These are phyloP conservation scores for Phymorhynchus buccinoides DNA, from an alignment of 1,140 invertebrate species.

Conservation along the genomic window DNA sequence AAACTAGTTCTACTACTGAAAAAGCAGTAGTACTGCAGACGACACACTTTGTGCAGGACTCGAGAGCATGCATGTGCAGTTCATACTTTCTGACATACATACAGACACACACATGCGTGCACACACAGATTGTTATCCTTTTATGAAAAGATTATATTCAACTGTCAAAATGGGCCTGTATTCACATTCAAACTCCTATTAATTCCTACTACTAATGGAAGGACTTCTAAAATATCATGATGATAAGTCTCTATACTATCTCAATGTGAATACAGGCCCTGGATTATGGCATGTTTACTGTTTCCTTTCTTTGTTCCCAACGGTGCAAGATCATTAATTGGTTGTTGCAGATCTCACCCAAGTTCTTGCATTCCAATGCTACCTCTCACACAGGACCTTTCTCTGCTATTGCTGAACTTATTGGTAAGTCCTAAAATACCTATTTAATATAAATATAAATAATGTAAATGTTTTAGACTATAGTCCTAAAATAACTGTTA, in stretches of 20 bases:
- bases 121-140: too few species aligned
- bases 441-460: background rate
- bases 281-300: background rate
- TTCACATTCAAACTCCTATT: background rate
- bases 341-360: slow-evolving; percentile 65
- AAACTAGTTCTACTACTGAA: background rate
- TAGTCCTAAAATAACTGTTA: too few species aligned
- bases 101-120: too few species aligned
- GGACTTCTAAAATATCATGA: too few species aligned
- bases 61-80: too few species aligned
- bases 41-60: too few species aligned
- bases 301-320: slow-evolving; percentile 19
- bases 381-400: slow-evolving; percentile 69
- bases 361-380: slow-evolving; percentile 66
- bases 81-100: too few species aligned
- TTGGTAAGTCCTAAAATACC: slow-evolving; percentile 57
- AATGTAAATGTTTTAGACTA: too few species aligned
- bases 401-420: slow-evolving; percentile 68
- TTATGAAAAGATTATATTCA: background rate
- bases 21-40: too few species aligned
- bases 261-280: too few species aligned
- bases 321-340: slow-evolving; percentile 31
- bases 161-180: background rate
- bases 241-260: too few species aligned
- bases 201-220: background rate